These are phyloP conservation scores for Stomatorhinus ivindoensis DNA, from an alignment of 2,113 vertebrate species.

Conservation along the genomic window DNA sequence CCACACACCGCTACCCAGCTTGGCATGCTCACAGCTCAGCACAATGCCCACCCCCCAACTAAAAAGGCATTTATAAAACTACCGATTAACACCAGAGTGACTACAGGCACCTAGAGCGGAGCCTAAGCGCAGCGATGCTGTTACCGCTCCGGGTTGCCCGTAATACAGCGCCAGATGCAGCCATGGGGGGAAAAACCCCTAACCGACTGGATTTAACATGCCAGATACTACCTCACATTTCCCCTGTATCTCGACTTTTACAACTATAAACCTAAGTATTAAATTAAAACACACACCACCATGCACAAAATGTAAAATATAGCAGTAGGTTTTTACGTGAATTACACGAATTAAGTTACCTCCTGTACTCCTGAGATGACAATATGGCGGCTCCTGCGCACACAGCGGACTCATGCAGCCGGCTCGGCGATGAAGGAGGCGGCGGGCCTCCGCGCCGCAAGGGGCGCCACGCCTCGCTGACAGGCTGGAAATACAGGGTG, in stretches of 20 bases:
- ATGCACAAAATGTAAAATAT: background rate
- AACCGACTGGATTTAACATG: background rate
- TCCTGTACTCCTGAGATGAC: conserved; percentile 30
- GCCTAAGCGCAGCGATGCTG: background rate
- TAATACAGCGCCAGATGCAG: background rate
- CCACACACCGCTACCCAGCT: background rate
- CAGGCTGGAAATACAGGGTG: background rate
- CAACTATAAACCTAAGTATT: background rate
- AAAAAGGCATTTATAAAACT: background rate
- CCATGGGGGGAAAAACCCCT: background rate
- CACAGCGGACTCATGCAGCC: conserved; percentile 28
- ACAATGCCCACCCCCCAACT: background rate
- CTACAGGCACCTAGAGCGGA: background rate
- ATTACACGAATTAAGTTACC: conserved; percentile 29
- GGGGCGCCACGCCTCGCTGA: conserved; percentile 24
- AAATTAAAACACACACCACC: background rate
- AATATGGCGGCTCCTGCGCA: conserved; percentile 41
- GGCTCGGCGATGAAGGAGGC: conserved; percentile 24
- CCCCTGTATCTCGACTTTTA: background rate
- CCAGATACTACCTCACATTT: background rate
- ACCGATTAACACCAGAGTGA: background rate
- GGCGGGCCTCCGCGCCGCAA: conserved; percentile 20
- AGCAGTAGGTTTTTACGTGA: background rate
- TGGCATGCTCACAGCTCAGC: background rate
- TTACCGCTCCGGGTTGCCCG: background rate